Percentiles rank a stretch among this genome's conserved stretches.
Evolutionary conservation across 2,797 vertebrate species (phyloP).

Genomic region (Sebastolobus altivelis): DNA sequence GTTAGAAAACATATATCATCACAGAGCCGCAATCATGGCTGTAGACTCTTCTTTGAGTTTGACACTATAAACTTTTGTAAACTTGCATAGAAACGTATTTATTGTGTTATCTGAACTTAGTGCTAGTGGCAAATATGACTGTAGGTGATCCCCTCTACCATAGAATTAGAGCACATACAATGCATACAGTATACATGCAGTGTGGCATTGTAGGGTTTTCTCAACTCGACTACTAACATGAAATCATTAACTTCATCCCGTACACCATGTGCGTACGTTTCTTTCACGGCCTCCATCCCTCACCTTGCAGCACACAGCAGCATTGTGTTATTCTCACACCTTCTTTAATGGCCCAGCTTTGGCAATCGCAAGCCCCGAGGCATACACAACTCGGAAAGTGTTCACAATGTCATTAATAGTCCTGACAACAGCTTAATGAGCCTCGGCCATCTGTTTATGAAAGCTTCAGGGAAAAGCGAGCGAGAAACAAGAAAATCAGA

Average conservation of each 20-base stretch:
- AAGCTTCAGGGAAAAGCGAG: constrained; percentile 71
- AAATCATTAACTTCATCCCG: constrained; percentile 67
- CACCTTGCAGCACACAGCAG: constrained; percentile 78
- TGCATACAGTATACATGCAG: background rate
- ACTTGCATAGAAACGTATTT: background rate
- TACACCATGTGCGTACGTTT: constrained; percentile 66
- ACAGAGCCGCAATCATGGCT: background rate
- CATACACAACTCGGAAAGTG: constrained; percentile 80
- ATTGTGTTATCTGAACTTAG: background rate
- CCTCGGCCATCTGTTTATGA: constrained; percentile 84
- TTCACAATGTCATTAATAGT: constrained; percentile 85
- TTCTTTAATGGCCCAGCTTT: constrained; percentile 78
- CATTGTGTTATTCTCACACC: constrained; percentile 80
- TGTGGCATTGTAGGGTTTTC: constrained; percentile 17
- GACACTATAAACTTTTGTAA: background rate
- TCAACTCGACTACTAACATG: constrained; percentile 35
- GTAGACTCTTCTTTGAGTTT: background rate
- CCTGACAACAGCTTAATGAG: constrained; percentile 87
- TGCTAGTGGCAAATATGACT: background rate
- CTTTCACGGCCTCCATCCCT: constrained; percentile 67
- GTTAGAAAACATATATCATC: background rate
- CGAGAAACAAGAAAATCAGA: constrained; percentile 74
- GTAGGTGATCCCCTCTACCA: background rate
- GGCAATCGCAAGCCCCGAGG: constrained; percentile 68
- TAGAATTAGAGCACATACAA: background rate